Evolutionary conservation across 2,888 invertebrate genomes (phyloP).

Genomic region (Cephus pulcher): DNA sequence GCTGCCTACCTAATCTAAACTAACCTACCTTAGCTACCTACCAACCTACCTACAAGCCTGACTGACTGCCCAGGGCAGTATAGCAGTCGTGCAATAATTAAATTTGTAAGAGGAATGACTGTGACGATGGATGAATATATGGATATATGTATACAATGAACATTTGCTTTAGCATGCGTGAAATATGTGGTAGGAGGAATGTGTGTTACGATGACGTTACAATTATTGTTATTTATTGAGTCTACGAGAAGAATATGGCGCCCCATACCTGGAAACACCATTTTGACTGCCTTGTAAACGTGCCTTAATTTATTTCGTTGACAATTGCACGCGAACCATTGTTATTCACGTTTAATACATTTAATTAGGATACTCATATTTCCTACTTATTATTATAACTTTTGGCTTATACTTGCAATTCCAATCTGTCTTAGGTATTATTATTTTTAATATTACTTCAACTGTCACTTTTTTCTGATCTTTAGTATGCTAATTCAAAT

Average conservation of each 20-base stretch:
- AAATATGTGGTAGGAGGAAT: constrained; percentile 3
- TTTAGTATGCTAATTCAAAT: background rate
- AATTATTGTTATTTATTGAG: constrained; percentile 21
- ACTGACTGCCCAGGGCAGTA: constrained; percentile 1
- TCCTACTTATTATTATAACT: background rate
- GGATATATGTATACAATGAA: constrained; percentile 11
- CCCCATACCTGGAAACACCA: background rate
- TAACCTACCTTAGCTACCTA: background rate
- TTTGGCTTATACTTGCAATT: background rate
- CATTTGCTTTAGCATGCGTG: background rate
- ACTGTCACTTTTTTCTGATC: background rate
- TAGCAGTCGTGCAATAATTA: constrained; percentile 8
- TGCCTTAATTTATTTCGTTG: constrained; percentile 17
- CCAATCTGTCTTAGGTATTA: background rate
- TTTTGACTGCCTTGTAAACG: background rate
- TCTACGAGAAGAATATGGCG: constrained; percentile 5
- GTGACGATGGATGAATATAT: background rate
- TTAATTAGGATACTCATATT: background rate
- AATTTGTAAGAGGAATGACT: constrained; percentile 17
- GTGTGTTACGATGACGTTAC: constrained; percentile 11
- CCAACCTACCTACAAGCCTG: background rate
- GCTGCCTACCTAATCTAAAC: background rate
- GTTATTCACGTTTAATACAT: background rate
- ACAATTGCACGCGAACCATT: background rate
- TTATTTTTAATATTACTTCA: background rate